These are phyloP conservation scores for Apamea epomidion DNA, from an alignment of 2,888 invertebrate species.

Conservation along the genomic window DNA sequence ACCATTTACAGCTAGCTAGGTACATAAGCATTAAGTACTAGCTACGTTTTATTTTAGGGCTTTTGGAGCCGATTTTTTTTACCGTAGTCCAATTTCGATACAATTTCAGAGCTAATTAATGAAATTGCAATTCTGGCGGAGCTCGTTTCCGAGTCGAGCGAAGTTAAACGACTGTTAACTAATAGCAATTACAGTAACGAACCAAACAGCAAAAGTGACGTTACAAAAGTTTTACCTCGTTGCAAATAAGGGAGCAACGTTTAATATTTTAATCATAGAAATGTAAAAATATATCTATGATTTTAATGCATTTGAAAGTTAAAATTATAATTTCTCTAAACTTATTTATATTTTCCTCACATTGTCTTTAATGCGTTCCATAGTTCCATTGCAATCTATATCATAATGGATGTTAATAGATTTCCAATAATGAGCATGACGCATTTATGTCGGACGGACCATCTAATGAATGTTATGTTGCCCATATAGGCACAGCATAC, in stretches of 20 bases:
- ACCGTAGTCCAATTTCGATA: constrained; percentile 33
- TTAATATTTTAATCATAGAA: neutral
- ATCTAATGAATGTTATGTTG: constrained; percentile 61
- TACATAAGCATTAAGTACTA: neutral
- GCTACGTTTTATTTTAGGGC: neutral
- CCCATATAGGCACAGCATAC: constrained; percentile 53
- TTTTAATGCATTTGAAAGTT: constrained; percentile 9
- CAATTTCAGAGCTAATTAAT: constrained; percentile 55
- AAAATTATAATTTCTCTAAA: neutral
- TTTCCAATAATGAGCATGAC: constrained; percentile 61
- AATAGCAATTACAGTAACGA: constrained; percentile 46
- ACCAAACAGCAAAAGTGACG: constrained; percentile 42
- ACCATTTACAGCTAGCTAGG: constrained; percentile 27
- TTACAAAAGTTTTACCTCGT: constrained; percentile 29
- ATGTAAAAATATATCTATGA: too few species aligned
- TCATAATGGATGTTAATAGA: constrained; percentile 52
- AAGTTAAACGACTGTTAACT: constrained; percentile 55
- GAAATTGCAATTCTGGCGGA: constrained; percentile 51
- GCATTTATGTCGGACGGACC: constrained; percentile 45
- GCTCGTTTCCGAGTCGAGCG: constrained; percentile 43
- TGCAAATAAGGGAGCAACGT: constrained; percentile 14
- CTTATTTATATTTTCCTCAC: constrained; percentile 16
- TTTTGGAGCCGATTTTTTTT: constrained; percentile 1
- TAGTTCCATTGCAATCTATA: constrained; percentile 17
- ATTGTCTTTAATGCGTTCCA: constrained; percentile 6